Percentiles rank a stretch among this genome's conserved stretches.
Conservation (phyloP, 2,797 vertebrate genomes). For the Coendou prehensilis region DNA sequence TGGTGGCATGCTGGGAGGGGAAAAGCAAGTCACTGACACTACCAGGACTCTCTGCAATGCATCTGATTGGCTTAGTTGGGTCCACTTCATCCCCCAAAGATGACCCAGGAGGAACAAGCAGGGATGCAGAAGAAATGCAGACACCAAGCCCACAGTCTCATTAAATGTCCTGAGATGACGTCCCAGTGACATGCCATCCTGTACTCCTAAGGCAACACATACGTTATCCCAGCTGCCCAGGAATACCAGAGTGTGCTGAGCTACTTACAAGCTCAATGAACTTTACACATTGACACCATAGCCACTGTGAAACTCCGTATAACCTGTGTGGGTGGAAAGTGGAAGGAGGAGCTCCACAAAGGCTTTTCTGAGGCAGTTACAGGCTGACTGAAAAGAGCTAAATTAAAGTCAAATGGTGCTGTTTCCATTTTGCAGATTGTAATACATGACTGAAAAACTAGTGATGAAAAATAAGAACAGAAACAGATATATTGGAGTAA, state of each 20-base stretch:
- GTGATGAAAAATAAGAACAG: neutral
- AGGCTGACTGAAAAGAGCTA: neutral
- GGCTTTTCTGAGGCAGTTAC: neutral
- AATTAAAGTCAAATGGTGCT: neutral
- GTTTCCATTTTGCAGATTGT: neutral
- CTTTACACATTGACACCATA: neutral
- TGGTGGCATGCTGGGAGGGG: neutral
- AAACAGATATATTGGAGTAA: neutral
- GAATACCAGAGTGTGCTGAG: neutral
- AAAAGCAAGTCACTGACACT: neutral
- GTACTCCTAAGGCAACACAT: neutral
- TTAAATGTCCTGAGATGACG: neutral
- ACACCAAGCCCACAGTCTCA: neutral
- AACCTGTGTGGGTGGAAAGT: neutral
- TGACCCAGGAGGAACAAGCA: slow-evolving; percentile 19
- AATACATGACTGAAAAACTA: neutral
- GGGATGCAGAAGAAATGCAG: neutral
- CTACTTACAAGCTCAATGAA: slow-evolving; percentile 37
- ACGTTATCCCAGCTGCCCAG: slow-evolving; percentile 64
- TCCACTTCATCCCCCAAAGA: neutral
- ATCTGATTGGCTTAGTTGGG: neutral
- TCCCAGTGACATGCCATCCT: neutral
- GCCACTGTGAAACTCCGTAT: neutral
- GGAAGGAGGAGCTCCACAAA: neutral
- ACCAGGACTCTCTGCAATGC: neutral